phyloP scores from a whole-genome alignment of 2,888 invertebrate species.

The Lasioglossum leucozonium region DNA sequence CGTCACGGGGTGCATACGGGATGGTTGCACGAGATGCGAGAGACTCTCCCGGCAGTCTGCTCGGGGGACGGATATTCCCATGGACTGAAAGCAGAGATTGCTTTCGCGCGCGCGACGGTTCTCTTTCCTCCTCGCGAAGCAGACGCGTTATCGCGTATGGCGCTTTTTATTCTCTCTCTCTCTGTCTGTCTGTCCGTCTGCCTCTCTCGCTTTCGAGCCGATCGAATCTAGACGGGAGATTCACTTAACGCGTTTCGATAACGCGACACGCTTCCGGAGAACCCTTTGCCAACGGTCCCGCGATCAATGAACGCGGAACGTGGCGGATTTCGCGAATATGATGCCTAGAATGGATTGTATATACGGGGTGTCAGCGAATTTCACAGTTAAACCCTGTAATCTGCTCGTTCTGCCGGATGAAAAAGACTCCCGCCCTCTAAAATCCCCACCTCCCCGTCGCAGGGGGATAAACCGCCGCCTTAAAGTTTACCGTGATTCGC shows the following conservation, averaged over 20 bases:
- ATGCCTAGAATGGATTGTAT: neutral
- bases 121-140: conserved; percentile 16
- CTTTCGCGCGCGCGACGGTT: conserved; percentile 40
- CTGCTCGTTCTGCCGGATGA: neutral
- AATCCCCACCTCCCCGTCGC: neutral
- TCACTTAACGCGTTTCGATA: conserved; percentile 48
- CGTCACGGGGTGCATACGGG: conserved; percentile 37
- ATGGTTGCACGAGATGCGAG: conserved; percentile 32
- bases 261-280: conserved; percentile 27
- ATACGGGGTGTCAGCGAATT: neutral
- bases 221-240: conserved; percentile 14
- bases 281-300: conserved; percentile 9
- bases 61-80: conserved; percentile 35
- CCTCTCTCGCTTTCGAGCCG: neutral
- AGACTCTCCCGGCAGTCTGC: conserved; percentile 2
- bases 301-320: conserved; percentile 18
- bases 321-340: conserved; percentile 9
- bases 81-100: conserved; percentile 47
- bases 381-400: neutral
- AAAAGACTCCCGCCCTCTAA: neutral
- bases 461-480: neutral
- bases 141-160: neutral
- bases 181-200: neutral
- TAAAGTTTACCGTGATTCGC: neutral
- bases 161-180: neutral